Conservation (phyloP, 1,140 invertebrate genomes). For the Heliconius himera region DNA sequence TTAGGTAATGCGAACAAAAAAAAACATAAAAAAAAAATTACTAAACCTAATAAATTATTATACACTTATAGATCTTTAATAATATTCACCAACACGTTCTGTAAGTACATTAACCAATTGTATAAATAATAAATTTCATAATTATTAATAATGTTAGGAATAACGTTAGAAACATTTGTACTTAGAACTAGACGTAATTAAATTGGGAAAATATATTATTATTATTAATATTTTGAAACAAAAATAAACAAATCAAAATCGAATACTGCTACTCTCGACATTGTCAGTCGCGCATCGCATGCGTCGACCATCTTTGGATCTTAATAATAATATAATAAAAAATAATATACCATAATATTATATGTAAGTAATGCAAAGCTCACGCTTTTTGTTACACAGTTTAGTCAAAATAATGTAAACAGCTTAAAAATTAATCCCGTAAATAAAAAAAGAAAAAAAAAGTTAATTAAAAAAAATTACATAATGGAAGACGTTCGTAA, state of each 20-base stretch:
- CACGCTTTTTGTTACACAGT: conserved; percentile 46
- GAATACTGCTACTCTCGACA: conserved; percentile 70
- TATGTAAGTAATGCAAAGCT: conserved; percentile 47
- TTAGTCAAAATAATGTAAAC: conserved; percentile 48
- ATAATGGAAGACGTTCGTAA: conserved; percentile 48
- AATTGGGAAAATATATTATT: conserved; percentile 45
- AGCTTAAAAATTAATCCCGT: conserved; percentile 32
- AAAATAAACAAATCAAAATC: conserved; percentile 42
- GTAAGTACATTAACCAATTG: conserved; percentile 77
- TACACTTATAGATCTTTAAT: conserved; percentile 51
- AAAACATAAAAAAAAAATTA: conserved; percentile 27
- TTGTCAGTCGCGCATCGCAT: conserved; percentile 57
- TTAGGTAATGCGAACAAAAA: conserved; percentile 36
- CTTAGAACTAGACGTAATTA: conserved; percentile 58
- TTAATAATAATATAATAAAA: conserved; percentile 54
- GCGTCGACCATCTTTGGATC: conserved; percentile 69
- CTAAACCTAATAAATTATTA: conserved; percentile 29
- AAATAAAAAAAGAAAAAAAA: conserved; percentile 46
- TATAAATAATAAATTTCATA: conserved; percentile 54
- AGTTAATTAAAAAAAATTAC: conserved; percentile 43
- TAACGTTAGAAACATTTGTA: conserved; percentile 73
- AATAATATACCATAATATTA: conserved; percentile 52
- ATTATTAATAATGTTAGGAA: conserved; percentile 61
- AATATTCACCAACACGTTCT: conserved; percentile 50
- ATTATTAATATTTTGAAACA: conserved; percentile 41